phyloP scores from a whole-genome alignment of 2,113 vertebrate species.

The Psephotus haematonotus region DNA sequence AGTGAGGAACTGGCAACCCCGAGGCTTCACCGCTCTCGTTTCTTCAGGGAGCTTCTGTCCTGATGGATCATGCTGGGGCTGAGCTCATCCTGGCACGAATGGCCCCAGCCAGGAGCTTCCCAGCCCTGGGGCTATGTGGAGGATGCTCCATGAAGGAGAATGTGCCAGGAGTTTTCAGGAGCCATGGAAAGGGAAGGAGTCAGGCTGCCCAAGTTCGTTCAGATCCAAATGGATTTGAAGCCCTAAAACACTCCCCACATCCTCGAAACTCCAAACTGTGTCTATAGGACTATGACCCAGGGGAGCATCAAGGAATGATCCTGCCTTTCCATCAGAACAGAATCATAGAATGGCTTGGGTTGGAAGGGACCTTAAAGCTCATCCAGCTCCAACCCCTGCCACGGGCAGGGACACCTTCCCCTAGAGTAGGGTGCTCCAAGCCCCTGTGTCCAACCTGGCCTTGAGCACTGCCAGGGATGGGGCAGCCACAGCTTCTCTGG shows the following conservation, averaged over 20 bases:
- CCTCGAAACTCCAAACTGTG: not conserved
- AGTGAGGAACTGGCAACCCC: not conserved
- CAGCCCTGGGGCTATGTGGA: not conserved
- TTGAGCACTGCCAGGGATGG: not conserved
- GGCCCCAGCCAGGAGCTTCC: not conserved
- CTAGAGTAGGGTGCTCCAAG: not conserved
- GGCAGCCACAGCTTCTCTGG: not conserved
- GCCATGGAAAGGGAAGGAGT: not conserved
- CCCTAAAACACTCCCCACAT: not conserved
- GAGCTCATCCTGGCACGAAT: not conserved
- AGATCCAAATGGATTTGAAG: not conserved
- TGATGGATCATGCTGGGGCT: fast-evolving
- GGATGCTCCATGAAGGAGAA: not conserved
- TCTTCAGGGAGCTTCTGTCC: not conserved
- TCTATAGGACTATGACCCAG: not conserved
- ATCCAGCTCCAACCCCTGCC: not conserved
- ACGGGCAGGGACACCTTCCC: not conserved
- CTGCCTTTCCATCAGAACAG: not conserved
- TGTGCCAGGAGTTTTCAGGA: not conserved
- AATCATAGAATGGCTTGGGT: not conserved
- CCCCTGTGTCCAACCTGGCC: not conserved
- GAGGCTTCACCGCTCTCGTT: fast-evolving
- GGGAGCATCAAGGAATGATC: not conserved
- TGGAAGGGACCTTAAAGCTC: not conserved
- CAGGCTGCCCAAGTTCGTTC: not conserved